Evolutionary conservation across 2,888 invertebrate species (phyloP), one percentile per base, ranked within the genome.

Genomic region (Tenodera sinensis): DNA sequence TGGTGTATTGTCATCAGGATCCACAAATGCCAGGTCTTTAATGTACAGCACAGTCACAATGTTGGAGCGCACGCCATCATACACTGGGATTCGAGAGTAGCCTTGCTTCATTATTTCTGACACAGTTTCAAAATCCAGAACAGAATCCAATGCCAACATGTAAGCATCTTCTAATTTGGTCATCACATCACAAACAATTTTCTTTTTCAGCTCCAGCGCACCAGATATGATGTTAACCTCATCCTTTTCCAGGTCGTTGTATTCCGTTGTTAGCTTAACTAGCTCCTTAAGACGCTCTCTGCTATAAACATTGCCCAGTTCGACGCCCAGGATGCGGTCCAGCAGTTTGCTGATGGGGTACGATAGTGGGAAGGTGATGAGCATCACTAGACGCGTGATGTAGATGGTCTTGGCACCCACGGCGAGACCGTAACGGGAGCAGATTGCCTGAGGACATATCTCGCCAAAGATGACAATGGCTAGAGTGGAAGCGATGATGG

Each of bases 211-310:
- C 93, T 99, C 98, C 92, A 99, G 94, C 0, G 99, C 99, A 1
- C 99, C 99, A 1, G 98, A 97, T 91, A 99, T 99, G 89, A 99
- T 99, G 93, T 99, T 98, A 71, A 99, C 98, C 93, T 99, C 99
- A 92, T 99, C 98, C 91, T 96, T 97, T 93, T 98, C 98, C 89
- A 98, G 93, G 92, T 98, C 98, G 92, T 98, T 98, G 90, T 97
- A 96, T 91, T 97, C 98, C 15, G 96, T 97, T 0, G 98, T 94
- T 93, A 98, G 98, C 95, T 96, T 97, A 87, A 99, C 97, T 83
- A 99, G 95, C 92, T 99, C 99, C 94, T 99, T 98, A 30, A 99
- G 95, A 86, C 99, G 95, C 92, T 99, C 99, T 89, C 99, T 95
- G 93, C 98, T 99, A 94, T 99, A 99, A 0, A 99, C 98, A 93